A percentile compares a stretch with the other conserved stretches of the same genome.
Conservation (phyloP, 2,797 vertebrate genomes). For the Enteromius trimaculatus region DNA sequence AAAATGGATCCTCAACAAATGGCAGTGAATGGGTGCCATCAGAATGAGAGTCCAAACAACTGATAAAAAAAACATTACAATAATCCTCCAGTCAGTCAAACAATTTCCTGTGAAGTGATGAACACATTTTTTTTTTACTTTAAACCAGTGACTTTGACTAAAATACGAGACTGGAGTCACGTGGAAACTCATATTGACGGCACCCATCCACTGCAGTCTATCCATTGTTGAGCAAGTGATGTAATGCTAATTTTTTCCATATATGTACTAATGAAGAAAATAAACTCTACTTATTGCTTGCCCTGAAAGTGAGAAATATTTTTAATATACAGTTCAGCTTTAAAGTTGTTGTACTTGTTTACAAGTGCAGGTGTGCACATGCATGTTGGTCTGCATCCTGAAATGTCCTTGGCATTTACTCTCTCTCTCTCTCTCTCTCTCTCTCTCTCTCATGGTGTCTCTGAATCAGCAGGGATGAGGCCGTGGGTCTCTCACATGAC, state of each 20-base stretch:
- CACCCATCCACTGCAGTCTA: neutral
- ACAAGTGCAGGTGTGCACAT: conserved; percentile 10
- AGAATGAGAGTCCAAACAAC: neutral
- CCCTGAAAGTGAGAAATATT: neutral
- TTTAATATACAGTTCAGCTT: neutral
- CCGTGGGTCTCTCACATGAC: conserved; percentile 31
- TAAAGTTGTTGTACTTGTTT: neutral
- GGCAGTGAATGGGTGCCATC: neutral
- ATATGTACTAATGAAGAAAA: neutral
- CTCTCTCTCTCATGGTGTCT: neutral
- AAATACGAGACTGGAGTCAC: neutral
- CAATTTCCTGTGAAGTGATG: neutral
- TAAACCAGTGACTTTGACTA: neutral
- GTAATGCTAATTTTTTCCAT: neutral
- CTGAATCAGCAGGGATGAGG: conserved; percentile 23
- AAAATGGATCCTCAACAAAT: neutral
- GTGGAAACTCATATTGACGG: neutral
- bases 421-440: neutral
- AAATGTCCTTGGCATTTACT: conserved; percentile 36
- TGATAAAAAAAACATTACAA: neutral
- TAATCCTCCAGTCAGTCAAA: neutral
- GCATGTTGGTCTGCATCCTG: conserved; percentile 35
- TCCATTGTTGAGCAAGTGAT: neutral
- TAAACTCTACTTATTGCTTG: neutral
- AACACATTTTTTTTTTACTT: neutral